Evolutionary conservation across 2,113 vertebrate genomes (phyloP), one percentile per base, ranked within the genome.

Genomic region (Ailurus styani): DNA sequence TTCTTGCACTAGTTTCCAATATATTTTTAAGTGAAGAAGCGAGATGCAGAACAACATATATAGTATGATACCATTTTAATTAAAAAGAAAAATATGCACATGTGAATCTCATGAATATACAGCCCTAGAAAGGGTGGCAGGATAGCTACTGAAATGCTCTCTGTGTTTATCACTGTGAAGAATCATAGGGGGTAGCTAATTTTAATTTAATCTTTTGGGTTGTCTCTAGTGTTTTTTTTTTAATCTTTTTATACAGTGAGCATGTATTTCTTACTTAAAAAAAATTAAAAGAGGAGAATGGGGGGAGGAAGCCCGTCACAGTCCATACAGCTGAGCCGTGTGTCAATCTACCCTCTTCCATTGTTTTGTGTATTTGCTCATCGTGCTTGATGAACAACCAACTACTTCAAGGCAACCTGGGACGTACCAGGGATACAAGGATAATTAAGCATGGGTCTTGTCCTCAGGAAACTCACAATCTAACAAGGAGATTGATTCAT

Each of bases 31-130:
- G 73, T 77, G 55, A 96, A 83, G 90, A 86, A 95, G 78, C 9
- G 73, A 52, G 64, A 94, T 90, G 66, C 55, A 87, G 57, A 87
- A 23, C 52, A 62, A 93, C 54, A 77, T 55, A 60, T 64, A 93
- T 79, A 85, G 68, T 57, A 52, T 73, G 87, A 90, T 93, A 84
- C 95, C 47, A 96, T 88, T 97, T 96, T 96, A 97, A 98, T 97
- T 97, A 95, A 93, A 98, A 94, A 92, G 84, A 93, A 95, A 97
- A 96, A 87, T 86, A 89, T 12, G 50, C 12, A 5, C 45, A 10
- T 64, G 60, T 62, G 72, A 91, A 55, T 79, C 68, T 93, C 89
- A 93, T 93, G 83, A 97, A 91, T 95, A 87, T 72, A 68, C 11
- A 95, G 40, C 83, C 87, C 73, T 87, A 27, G 73, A 72, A 93